Evolutionary conservation across 2,797 vertebrate species (phyloP).

Genomic region (Anisognathus igniventris): DNA sequence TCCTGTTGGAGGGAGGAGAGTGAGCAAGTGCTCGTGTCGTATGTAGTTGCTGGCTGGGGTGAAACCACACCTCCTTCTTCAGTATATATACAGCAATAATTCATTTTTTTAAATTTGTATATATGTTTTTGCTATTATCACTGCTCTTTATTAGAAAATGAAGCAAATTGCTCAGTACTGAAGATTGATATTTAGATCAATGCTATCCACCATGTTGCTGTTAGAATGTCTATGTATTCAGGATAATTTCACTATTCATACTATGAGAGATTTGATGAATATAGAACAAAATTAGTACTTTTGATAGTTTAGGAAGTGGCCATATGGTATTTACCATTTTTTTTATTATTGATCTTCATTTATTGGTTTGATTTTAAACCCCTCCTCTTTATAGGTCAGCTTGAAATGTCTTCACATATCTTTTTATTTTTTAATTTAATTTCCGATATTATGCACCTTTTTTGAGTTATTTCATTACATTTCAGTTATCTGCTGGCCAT

Average conservation of each 20-base stretch:
- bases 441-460: not conserved
- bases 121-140: not conserved
- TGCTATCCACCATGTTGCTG: not conserved
- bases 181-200: not conserved
- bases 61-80: fast-evolving
- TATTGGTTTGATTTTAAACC: not conserved
- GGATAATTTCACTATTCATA: not conserved
- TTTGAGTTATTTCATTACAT: not conserved
- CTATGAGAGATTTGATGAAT: not conserved
- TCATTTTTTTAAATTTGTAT: not conserved
- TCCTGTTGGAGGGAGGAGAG: fast-evolving
- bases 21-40: not conserved
- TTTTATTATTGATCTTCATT: not conserved
- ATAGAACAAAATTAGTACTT: not conserved
- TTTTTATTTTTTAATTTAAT: no score
- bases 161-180: not conserved
- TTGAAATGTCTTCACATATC: not conserved
- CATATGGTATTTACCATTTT: not conserved
- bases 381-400: not conserved
- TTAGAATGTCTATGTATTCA: not conserved
- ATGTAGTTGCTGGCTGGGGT: not conserved
- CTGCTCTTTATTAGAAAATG: not conserved
- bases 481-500: not conserved
- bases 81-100: not conserved
- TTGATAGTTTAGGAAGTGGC: not conserved